A percentile compares a stretch with the other conserved stretches of the same genome.
Evolutionary conservation across 2,888 invertebrate species (phyloP).

Genomic region (Sminthurides aquaticus): DNA sequence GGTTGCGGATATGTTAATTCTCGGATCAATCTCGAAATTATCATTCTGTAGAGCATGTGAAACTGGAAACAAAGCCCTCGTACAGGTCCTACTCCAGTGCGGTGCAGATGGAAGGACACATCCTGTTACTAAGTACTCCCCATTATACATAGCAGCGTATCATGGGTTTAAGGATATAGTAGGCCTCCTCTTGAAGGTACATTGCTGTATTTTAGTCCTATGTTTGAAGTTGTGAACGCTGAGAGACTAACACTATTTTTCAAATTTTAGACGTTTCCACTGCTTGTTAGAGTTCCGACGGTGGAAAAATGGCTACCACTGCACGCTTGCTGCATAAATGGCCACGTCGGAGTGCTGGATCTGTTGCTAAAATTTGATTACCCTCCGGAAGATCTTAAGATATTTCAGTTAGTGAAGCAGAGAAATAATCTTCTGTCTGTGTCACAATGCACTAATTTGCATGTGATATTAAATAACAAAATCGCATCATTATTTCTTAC

Average conservation of each 20-base stretch:
- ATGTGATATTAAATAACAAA: background rate
- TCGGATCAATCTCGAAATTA: background rate
- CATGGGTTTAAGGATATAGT: slow-evolving; percentile 74
- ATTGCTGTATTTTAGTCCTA: background rate
- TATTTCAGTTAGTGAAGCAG: slow-evolving; percentile 54
- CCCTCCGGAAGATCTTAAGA: slow-evolving; percentile 60
- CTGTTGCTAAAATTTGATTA: slow-evolving; percentile 70
- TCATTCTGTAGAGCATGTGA: slow-evolving; percentile 61
- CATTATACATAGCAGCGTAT: slow-evolving; percentile 82
- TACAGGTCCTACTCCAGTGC: slow-evolving; percentile 65
- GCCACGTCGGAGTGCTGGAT: slow-evolving; percentile 69
- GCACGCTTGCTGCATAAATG: slow-evolving; percentile 86
- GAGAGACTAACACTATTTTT: too few species aligned
- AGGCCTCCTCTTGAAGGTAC: slow-evolving; percentile 60
- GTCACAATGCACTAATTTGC: background rate
- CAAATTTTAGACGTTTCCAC: slow-evolving; percentile 62
- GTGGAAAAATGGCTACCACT: slow-evolving; percentile 87
- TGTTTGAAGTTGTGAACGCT: too few species aligned
- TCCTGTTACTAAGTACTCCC: slow-evolving; percentile 83
- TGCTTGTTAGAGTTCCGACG: slow-evolving; percentile 73
- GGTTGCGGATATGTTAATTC: background rate
- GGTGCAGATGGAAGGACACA: slow-evolving; percentile 85
- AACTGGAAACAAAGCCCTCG: slow-evolving; percentile 70
- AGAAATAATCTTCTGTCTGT: too few species aligned
- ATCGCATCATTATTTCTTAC: background rate